Conservation (phyloP, 2,113 vertebrate species). For the Butastur rufipennis region DNA sequence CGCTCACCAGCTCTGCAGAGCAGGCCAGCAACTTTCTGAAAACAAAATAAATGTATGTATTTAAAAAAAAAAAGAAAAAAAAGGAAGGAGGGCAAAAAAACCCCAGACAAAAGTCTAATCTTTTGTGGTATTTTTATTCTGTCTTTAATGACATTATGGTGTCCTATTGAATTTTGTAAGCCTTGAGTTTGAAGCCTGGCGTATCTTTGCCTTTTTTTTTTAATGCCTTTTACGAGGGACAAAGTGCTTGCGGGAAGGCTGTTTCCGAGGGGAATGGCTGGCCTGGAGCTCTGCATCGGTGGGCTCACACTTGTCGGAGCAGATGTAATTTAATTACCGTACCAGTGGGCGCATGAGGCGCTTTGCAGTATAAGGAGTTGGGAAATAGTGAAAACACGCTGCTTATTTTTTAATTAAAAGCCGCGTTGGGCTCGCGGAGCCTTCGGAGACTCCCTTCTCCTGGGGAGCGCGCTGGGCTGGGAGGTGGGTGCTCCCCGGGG, state of each 20-base stretch:
- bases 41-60: neutral
- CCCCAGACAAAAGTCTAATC: neutral
- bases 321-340: neutral
- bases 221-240: neutral
- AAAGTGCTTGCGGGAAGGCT: neutral
- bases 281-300: neutral
- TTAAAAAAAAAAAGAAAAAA: too few species aligned
- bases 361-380: neutral
- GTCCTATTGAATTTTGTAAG: neutral
- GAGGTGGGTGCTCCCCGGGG: neutral
- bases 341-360: neutral
- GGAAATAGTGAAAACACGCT: neutral
- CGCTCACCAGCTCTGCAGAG: neutral
- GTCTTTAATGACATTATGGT: neutral
- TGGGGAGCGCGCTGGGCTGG: fast-evolving
- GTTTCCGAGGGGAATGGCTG: neutral
- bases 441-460: neutral
- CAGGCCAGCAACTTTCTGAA: neutral
- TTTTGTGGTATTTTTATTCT: conserved; percentile 5
- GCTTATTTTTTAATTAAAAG: neutral
- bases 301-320: conserved; percentile 8
- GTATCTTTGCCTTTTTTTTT: neutral
- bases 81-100: neutral
- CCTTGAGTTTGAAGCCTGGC: neutral
- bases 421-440: fast-evolving